A percentile compares a stretch with the other conserved stretches of the same genome.
Evolutionary conservation across 2,113 vertebrate genomes (phyloP).

Genomic region (Carassius carassius): DNA sequence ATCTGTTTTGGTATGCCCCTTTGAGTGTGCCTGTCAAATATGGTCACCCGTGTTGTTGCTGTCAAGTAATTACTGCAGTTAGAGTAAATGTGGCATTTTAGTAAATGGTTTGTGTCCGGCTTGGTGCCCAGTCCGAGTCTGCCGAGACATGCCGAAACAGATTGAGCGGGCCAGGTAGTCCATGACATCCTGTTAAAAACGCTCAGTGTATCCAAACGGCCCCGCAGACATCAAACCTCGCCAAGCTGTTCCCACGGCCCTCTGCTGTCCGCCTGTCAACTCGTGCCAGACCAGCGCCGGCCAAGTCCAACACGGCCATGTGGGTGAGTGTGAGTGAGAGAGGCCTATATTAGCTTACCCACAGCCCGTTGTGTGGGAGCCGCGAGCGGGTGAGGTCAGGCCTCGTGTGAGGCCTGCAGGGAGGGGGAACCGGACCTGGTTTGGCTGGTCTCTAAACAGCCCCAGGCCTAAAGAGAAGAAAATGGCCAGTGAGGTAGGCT

Average conservation of each 20-base stretch:
- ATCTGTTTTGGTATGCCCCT: not conserved
- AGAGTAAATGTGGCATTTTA: constrained; percentile 55
- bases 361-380: constrained; percentile 45
- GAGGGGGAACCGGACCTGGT: constrained; percentile 34
- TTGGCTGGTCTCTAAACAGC: constrained; percentile 49
- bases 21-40: constrained; percentile 31
- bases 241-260: constrained; percentile 58
- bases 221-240: constrained; percentile 39
- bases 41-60: constrained; percentile 36
- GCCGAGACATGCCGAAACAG: constrained; percentile 46
- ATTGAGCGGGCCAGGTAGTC: constrained; percentile 50
- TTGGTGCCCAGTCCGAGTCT: constrained; percentile 50
- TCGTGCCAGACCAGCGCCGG: constrained; percentile 48
- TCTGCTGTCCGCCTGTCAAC: constrained; percentile 39
- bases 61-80: constrained; percentile 46
- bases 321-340: constrained; percentile 36
- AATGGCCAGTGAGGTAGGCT: constrained; percentile 35
- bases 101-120: constrained; percentile 58
- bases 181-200: constrained; percentile 56
- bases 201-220: constrained; percentile 36
- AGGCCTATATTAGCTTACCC: constrained; percentile 37
- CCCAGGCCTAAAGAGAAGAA: constrained; percentile 16
- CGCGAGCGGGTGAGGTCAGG: constrained; percentile 40
- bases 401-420: constrained; percentile 29
- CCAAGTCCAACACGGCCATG: constrained; percentile 56